A percentile compares a stretch with the other conserved stretches of the same genome.
phyloP scores from a whole-genome alignment of 2,797 vertebrate species.

The Molossus alvarezi region DNA sequence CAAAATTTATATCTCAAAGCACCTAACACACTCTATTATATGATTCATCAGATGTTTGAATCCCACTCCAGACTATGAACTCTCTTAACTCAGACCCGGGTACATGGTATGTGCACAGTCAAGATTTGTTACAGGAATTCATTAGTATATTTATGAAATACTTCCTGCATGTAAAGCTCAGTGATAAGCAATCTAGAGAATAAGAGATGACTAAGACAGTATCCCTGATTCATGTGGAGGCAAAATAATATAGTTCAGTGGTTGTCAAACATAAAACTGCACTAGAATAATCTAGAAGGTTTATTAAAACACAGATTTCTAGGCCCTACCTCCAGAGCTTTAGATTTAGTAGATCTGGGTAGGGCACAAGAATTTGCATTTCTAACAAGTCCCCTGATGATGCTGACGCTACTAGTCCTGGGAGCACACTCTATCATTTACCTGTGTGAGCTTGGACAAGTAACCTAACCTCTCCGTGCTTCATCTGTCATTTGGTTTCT shows the following conservation, averaged over 20 bases:
- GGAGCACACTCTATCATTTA: neutral
- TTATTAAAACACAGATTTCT: slow-evolving; percentile 51
- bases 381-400: neutral
- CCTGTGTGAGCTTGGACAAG: slow-evolving; percentile 16
- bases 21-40: neutral
- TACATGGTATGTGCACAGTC: neutral
- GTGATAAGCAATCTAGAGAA: slow-evolving; percentile 21
- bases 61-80: neutral
- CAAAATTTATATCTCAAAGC: neutral
- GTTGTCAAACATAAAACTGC: slow-evolving; percentile 6
- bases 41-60: neutral
- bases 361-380: neutral
- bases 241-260: slow-evolving; percentile 18
- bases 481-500: slow-evolving; percentile 53
- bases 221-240: neutral
- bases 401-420: neutral
- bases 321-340: neutral
- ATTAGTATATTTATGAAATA: slow-evolving; percentile 19
- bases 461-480: slow-evolving; percentile 25
- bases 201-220: neutral
- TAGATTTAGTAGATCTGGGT: slow-evolving; percentile 10
- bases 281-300: slow-evolving; percentile 2
- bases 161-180: neutral
- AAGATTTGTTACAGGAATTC: slow-evolving; percentile 36
- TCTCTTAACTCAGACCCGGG: slow-evolving; percentile 1